Base-by-base conservation (phyloP, 2,888 invertebrate species). In the Hylaea fasciaria region DNA sequence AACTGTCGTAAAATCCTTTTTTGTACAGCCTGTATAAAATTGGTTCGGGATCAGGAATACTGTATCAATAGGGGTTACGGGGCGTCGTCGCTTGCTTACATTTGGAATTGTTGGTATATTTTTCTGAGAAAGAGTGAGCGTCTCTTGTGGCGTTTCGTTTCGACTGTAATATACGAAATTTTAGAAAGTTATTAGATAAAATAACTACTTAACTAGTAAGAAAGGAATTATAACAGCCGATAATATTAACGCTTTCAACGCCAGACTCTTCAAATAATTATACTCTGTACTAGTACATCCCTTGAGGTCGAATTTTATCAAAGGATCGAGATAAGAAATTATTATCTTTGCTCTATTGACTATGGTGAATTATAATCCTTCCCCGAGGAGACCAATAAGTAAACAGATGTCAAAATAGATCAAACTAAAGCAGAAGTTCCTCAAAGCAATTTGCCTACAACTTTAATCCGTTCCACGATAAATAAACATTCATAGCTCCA, bases 1-100 rank as follows among this genome's bases (percentile, higher is more conserved):
- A 68, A 70, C 59, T 62, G 60, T 62, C 62, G 60, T 65, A 64
- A 62, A 62, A 66, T 63, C 65, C 60, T 65, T 64, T 62, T 56
- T 56, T 61, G 51, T 41, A 49, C 57, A 57, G 43, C 52, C 59
- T 58, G 46, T 62, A 59, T 57, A 56, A 51, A 62, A 58, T 61
- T 61, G 55, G 56, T 57, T 53, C 46, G 61, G 49, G 41, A 37
- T 46, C 11, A 43, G 52, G 51, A 56, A 61, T 61, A 61, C 51
- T 11, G 48, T 49, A 48, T 32, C 39, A 13, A 48, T 32, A 48
- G 37, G 9, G 17, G 52, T 52, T 35, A 35, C 43, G 32, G 43
- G 52, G n/a, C 22, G 22, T n/a, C 51, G 35, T 35, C 13, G 14
- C 7, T 51, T 51, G 41, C 51, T 41, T 43, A 32, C 22, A 17